phyloP scores from a whole-genome alignment of 35 echinoderm and acorn worm genomes.

The Diadema setosum region DNA sequence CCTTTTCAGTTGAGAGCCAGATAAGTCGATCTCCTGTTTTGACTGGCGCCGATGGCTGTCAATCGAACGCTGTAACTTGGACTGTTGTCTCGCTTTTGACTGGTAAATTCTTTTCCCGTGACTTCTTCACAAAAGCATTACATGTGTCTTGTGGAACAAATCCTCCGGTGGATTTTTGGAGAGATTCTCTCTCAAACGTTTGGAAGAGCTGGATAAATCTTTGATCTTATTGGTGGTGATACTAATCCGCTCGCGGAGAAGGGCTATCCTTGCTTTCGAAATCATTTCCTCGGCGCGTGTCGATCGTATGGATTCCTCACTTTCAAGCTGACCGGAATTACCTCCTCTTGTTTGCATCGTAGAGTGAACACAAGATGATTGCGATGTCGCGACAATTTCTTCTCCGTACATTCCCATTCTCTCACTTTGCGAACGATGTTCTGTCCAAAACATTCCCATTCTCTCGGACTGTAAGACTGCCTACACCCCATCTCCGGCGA shows the following conservation, averaged over 20 bases:
- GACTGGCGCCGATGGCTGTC: neutral
- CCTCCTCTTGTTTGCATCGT: neutral
- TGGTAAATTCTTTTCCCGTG: neutral
- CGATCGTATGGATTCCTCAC: neutral
- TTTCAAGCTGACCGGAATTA: neutral
- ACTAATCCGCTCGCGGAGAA: neutral
- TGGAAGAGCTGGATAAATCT: neutral
- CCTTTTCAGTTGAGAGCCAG: neutral
- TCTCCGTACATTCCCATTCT: neutral
- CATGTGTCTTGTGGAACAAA: neutral
- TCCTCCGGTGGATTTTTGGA: neutral
- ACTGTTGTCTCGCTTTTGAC: too few species aligned
- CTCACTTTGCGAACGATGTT: neutral
- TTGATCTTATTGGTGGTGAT: neutral
- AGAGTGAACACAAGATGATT: neutral
- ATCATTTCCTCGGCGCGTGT: neutral
- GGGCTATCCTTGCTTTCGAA: neutral
- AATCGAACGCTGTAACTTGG: neutral
- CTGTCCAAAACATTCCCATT: conserved; percentile 6
- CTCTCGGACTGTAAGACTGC: too few species aligned
- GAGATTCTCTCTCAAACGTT: neutral
- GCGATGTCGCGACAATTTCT: neutral
- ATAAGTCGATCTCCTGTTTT: too few species aligned
- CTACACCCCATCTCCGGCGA: too few species aligned
- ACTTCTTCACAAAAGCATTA: neutral